These are phyloP conservation scores for Cryptotis parvus DNA, from an alignment of 2,113 vertebrate species.

Conservation along the genomic window DNA sequence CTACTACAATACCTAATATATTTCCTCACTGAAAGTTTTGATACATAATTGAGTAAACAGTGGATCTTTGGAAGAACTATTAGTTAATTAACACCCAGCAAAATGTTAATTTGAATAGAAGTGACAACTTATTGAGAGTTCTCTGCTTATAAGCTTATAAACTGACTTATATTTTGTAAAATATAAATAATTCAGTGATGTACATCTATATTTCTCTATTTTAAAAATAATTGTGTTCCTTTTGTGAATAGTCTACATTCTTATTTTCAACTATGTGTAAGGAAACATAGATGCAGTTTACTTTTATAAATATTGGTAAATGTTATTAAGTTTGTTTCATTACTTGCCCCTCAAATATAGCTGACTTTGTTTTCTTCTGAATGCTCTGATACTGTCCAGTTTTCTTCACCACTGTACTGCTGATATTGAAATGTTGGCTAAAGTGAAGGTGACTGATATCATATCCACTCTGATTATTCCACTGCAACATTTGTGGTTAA, in stretches of 20 bases:
- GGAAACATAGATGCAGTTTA: background rate
- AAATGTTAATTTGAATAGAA: background rate
- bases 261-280: background rate
- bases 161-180: background rate
- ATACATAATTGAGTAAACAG: background rate
- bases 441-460: background rate
- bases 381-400: background rate
- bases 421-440: background rate
- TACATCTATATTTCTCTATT: background rate
- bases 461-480: background rate
- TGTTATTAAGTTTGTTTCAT: background rate
- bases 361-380: background rate
- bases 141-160: background rate
- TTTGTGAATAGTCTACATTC: background rate
- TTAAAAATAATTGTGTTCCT: background rate
- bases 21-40: background rate
- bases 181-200: background rate
- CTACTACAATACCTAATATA: background rate
- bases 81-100: background rate
- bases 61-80: background rate
- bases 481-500: background rate
- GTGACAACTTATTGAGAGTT: background rate
- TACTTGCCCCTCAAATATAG: background rate
- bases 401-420: background rate
- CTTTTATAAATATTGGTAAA: background rate